phyloP scores from a whole-genome alignment of 2,113 vertebrate genomes.

The Chrysemys picta region DNA sequence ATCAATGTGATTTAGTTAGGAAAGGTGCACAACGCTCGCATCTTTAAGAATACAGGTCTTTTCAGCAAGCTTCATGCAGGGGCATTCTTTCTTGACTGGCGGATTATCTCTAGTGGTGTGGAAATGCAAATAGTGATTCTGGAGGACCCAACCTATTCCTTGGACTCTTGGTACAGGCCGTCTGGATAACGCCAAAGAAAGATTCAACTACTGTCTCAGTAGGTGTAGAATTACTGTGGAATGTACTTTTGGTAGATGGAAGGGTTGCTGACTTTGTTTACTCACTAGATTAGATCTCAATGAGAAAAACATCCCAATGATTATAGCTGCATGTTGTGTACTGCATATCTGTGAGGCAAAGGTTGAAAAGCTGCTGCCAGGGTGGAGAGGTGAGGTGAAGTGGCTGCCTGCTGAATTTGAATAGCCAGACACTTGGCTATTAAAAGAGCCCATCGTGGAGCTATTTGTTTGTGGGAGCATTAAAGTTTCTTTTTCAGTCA shows the following conservation, averaged over 20 bases:
- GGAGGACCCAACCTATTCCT: not conserved
- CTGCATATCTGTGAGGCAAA: not conserved
- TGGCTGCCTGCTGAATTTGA: too few species aligned
- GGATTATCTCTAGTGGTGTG: not conserved
- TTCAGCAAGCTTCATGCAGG: not conserved
- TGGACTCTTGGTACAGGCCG: not conserved
- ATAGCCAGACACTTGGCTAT: too few species aligned
- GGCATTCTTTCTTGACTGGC: not conserved
- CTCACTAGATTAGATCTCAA: not conserved
- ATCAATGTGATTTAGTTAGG: not conserved
- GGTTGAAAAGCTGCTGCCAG: not conserved
- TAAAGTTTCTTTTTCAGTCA: too few species aligned
- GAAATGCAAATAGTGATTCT: not conserved
- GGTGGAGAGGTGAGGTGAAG: not conserved
- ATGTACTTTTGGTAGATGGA: not conserved
- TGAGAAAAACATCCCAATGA: not conserved
- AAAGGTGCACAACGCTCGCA: not conserved
- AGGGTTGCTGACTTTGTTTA: not conserved
- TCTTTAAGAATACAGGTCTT: not conserved
- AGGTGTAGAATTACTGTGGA: not conserved
- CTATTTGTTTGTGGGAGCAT: too few species aligned
- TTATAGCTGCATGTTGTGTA: not conserved
- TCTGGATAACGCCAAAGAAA: not conserved
- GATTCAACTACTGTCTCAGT: not conserved
- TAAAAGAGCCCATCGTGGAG: too few species aligned